Conservation (phyloP, 2,797 vertebrate genomes). For the Pseudomugil gertrudae region DNA sequence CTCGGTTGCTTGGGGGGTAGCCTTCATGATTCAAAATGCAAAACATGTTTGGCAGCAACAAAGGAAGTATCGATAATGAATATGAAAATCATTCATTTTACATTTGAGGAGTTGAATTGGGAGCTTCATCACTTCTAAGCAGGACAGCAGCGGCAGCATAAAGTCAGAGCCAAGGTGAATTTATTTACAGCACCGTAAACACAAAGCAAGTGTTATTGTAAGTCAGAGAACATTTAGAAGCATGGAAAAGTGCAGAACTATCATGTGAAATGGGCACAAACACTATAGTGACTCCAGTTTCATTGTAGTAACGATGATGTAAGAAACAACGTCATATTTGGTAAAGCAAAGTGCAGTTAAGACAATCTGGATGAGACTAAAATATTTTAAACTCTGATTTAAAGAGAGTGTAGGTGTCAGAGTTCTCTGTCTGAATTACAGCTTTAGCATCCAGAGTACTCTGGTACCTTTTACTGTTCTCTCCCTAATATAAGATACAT, state of each 20-base stretch:
- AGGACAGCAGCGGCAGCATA: background rate
- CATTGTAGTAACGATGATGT: background rate
- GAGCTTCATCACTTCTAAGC: background rate
- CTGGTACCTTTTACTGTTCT: too few relatives aligned
- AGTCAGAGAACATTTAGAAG: background rate
- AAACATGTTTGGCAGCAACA: constrained; percentile 47
- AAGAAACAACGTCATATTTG: constrained; percentile 30
- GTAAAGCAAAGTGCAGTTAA: constrained; percentile 23
- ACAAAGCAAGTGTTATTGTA: background rate
- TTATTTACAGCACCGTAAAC: background rate
- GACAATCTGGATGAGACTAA: constrained; percentile 15
- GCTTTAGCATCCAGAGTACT: background rate
- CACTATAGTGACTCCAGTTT: background rate
- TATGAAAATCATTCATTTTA: constrained; percentile 39
- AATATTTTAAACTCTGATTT: constrained; percentile 12
- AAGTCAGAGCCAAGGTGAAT: background rate
- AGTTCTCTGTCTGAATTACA: background rate
- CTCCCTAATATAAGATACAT: background rate
- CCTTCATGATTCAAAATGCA: constrained; percentile 45
- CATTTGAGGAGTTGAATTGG: constrained; percentile 18
- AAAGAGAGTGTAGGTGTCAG: background rate
- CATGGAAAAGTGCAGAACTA: background rate
- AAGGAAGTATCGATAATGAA: constrained; percentile 49
- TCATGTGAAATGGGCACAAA: background rate
- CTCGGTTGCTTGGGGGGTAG: constrained; percentile 43